phyloP scores from a whole-genome alignment of 2,888 invertebrate species.

The Seira sanloemensis region DNA sequence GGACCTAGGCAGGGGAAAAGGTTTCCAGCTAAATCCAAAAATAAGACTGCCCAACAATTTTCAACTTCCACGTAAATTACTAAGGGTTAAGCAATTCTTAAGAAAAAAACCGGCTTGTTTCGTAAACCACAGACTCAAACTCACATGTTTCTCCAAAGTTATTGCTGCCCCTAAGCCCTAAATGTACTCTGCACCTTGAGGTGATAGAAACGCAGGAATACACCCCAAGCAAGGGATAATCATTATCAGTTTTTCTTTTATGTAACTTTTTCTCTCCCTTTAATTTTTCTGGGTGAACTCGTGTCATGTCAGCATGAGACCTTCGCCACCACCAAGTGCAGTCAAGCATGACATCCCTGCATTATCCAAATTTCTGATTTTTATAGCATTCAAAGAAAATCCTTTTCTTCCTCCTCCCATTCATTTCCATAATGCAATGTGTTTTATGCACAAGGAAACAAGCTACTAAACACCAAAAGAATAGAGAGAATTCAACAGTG shows the following conservation, averaged over 20 bases:
- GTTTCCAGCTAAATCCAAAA: constrained; percentile 42
- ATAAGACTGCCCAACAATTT: constrained; percentile 22
- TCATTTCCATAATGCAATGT: constrained; percentile 39
- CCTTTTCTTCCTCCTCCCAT: constrained; percentile 37
- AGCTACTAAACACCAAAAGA: constrained; percentile 15
- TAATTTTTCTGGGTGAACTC: constrained; percentile 49
- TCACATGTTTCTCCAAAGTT: too few species aligned
- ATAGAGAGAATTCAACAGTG: too few species aligned
- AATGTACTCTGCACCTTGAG: neutral
- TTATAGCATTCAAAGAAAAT: neutral
- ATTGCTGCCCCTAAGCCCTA: too few species aligned
- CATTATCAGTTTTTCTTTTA: constrained; percentile 31
- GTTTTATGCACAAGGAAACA: constrained; percentile 30
- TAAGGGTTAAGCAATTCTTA: neutral
- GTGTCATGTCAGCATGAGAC: constrained; percentile 64
- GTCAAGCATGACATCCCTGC: constrained; percentile 32
- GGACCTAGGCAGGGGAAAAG: constrained; percentile 30
- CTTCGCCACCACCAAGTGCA: constrained; percentile 57
- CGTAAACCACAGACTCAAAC: neutral
- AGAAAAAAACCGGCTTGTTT: constrained; percentile 37
- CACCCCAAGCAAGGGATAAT: constrained; percentile 34
- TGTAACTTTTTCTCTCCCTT: constrained; percentile 30
- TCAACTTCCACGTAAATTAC: too few species aligned
- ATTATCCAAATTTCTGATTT: neutral
- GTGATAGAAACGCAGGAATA: neutral